Evolutionary conservation across 2,113 vertebrate genomes (phyloP), one percentile per base, ranked within the genome.

Genomic region (Chionodraco myersi): DNA sequence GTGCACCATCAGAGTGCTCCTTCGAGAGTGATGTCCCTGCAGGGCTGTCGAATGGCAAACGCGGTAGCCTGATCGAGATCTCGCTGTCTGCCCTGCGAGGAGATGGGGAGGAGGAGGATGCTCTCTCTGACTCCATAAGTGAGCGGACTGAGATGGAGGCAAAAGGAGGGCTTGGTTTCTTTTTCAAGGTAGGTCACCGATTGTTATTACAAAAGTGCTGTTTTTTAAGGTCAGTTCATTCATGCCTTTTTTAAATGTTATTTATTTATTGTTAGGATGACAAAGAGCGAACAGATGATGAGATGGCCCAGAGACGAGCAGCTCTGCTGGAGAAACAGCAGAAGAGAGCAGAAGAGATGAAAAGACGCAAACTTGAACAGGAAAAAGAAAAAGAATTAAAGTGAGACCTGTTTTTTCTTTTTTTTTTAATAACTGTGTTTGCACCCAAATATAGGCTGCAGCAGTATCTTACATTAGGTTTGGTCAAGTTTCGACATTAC

Each of bases 261-360:
- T 16, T 69, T 41, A 60, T 49, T 69, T 26, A 9, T 77, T 72
- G 63, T 57, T 81, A 95, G 96, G 96, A 95, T 21, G 95, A 89
- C 41, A 81, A 94, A 56, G 95, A 92, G 65, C 95, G 94, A 56
- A 91, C 96, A 0, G 96, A 97, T 62, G 96, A 96, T 3, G 96
- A 97, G 86, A 97, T 97, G 96, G 97, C 96, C 1, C 96, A 96
- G 73, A 94, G 95, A 82, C 93, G 92, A 86, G 96, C 97, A 15
- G 96, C 94, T 47, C 79, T 98, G 80, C 82, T 98, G 56, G 96
- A 97, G 82, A 96, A 96, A 73, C 97, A 98, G 77, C 96, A 96
- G 87, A 96, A 96, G 79, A 93, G 97, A 77, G 92, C 92, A 0
- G 97, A 97, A 72, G 97, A 97, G 77, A 92, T 96, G 1, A 94